phyloP scores from a whole-genome alignment of 1,140 invertebrate species.

The Harpegnathos saltator region DNA sequence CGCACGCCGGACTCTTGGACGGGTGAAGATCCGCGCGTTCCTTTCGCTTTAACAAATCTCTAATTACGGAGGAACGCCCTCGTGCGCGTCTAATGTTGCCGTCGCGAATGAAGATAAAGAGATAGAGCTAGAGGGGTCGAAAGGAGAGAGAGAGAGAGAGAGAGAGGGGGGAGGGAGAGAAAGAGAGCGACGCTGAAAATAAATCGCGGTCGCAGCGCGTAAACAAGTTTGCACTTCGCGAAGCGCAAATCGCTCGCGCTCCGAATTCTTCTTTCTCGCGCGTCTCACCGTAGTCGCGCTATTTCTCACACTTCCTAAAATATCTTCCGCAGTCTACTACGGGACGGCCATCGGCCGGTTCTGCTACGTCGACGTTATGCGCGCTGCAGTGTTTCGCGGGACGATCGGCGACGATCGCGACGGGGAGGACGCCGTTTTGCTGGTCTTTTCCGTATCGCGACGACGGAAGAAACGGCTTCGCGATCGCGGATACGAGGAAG shows the following conservation, averaged over 20 bases:
- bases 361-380: slow-evolving; percentile 4
- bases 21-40: slow-evolving; percentile 11
- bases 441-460: background rate
- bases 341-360: slow-evolving; percentile 13
- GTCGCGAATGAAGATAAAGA: background rate
- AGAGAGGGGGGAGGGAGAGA: no score
- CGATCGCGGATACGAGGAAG: no score
- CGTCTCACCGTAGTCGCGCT: slow-evolving; percentile 18
- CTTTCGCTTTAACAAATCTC: slow-evolving; percentile 40
- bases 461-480: no score
- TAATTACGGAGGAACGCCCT: slow-evolving; percentile 36
- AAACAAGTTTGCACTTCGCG: slow-evolving; percentile 44
- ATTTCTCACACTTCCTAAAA: slow-evolving; percentile 52
- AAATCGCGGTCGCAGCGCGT: slow-evolving; percentile 29
- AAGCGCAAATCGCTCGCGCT: slow-evolving; percentile 28
- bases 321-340: slow-evolving; percentile 49
- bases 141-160: no score
- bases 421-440: background rate
- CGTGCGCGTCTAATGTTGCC: slow-evolving; percentile 28
- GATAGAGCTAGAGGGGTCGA: no score
- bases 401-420: background rate
- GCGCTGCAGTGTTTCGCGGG: slow-evolving; percentile 32
- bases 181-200: slow-evolving; percentile 19
- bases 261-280: slow-evolving; percentile 32
- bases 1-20: background rate